Base-by-base conservation (phyloP, 2,113 vertebrate genomes). In the Callopanchax toddi region DNA sequence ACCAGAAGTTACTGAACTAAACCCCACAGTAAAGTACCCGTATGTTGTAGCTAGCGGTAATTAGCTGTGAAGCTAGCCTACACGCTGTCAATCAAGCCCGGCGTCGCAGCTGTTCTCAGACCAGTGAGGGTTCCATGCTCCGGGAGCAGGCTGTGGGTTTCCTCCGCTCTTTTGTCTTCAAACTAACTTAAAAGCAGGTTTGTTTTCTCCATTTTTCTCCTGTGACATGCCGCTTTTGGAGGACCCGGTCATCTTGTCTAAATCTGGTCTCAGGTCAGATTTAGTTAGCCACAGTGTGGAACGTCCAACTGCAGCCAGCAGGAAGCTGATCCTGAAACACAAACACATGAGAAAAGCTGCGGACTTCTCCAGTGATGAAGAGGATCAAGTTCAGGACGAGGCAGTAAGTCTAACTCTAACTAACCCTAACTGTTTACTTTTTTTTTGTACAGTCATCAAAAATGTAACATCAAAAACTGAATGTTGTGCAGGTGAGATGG, bases 311-410 rank as follows among this genome's bases (percentile, higher is more conserved):
- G 55, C 67, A 2, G 86, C 74, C 18, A 91, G 87, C 67, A 87
- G 42, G 13, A 93, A 93, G 73, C 83, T 10, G 92, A 91, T 39
- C 53, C 29, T 85, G 29, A 90, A 84, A 74, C 84, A 91, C 54
- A 61, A 91, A 10, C 16, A 57, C 18, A 75, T 67, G 43, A 86
- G 70, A 73, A 73, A 68, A 32, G 65, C 66, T 1, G 74, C 73
- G 17, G 89, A 89, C 51, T 93, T 93, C 49, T 94, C 92, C 6
- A 94, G 92, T 62, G 93, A 93, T 37, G 93, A 94, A 32, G 92
- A 93, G 55, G 91, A 91, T 13, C 58, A 48, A 13, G 57, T 15
- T 2, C 56, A 64, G 18, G 55, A 71, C 20, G 86, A 17, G 64
- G 55, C 52, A 45, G 92, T 91, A 82, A 93, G 92, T 92, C n/a